Conservation (phyloP, 2,888 invertebrate genomes). For the Andrena dorsata region DNA sequence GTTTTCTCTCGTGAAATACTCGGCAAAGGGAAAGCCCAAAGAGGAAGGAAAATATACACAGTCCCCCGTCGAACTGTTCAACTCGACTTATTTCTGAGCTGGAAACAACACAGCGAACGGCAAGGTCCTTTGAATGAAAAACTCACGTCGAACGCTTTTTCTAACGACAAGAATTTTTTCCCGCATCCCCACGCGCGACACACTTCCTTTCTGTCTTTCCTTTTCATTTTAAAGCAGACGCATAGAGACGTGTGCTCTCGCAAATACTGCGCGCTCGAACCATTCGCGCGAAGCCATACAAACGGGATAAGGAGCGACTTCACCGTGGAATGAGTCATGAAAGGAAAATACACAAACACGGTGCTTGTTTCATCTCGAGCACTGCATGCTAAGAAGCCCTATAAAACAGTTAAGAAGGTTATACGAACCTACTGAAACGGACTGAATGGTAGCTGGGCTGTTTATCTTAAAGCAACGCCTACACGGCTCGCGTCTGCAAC, state of each 20-base stretch:
- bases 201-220: background rate
- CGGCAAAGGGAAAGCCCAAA: background rate
- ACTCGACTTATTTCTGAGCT: constrained; percentile 1
- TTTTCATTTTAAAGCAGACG: background rate
- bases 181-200: background rate
- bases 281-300: constrained; percentile 6
- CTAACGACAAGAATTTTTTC: background rate
- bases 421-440: constrained; percentile 39
- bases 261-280: background rate
- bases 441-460: constrained; percentile 29
- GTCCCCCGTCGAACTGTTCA: background rate
- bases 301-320: constrained; percentile 32
- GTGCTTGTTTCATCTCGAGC: constrained; percentile 36
- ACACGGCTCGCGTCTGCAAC: constrained; percentile 33
- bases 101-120: constrained; percentile 1
- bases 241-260: background rate
- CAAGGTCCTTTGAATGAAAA: background rate
- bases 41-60: constrained; percentile 24
- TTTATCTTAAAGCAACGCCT: constrained; percentile 49
- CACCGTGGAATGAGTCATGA: constrained; percentile 39
- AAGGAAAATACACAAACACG: constrained; percentile 36
- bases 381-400: constrained; percentile 49
- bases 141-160: background rate
- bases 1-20: constrained; percentile 5
- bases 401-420: constrained; percentile 51